Evolutionary conservation across 2,888 invertebrate species (phyloP), one percentile per base, ranked within the genome.

Genomic region (Ecliptopera silaceata): DNA sequence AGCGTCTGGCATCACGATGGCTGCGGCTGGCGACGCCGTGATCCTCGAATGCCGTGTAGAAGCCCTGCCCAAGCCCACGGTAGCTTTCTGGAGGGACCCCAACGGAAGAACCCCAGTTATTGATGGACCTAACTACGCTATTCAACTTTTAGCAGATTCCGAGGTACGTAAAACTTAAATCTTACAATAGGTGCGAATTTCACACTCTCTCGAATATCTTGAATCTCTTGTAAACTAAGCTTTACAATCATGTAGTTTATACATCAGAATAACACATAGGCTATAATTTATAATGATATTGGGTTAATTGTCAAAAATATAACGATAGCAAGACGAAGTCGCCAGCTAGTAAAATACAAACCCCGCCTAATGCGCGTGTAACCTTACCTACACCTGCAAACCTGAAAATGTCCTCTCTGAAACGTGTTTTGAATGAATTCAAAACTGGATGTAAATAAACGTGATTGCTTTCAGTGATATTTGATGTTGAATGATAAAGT

Each of bases 51-150:
- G 97, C 73, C 88, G 93, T 31, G 96, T 97, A 4, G 94, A 95
- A 68, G 95, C 96, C 0, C 93, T 95, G 58, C 97, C 97, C 0
- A 94, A 94, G 64, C 96, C 97, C 0, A 95, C 95, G 66, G 94
- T 96, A 70, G 94, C 95, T 11, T 97, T 96, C 91, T 96, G 96
- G 96, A 93, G 94, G 54, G 96, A 96, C 74, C 94, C 94, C 52
- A 94, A 93, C 58, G 95, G 95, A 1, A 88, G 95, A 4, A 92
- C 94, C 0, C 95, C 96, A 0, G 95, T 96, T 15, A 95, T 95
- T 13, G 95, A 95, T 61, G 95, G 95, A 22, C 95, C 95, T 12
- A 95, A 95, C 80, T 95, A 95, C 71, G 92, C 94, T 31, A 94
- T 96, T 61, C 91, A 93, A 38, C 83, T 94, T 1, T 71, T 89